Conservation (phyloP, 2,113 vertebrate species). For the Urocolius indicus region DNA sequence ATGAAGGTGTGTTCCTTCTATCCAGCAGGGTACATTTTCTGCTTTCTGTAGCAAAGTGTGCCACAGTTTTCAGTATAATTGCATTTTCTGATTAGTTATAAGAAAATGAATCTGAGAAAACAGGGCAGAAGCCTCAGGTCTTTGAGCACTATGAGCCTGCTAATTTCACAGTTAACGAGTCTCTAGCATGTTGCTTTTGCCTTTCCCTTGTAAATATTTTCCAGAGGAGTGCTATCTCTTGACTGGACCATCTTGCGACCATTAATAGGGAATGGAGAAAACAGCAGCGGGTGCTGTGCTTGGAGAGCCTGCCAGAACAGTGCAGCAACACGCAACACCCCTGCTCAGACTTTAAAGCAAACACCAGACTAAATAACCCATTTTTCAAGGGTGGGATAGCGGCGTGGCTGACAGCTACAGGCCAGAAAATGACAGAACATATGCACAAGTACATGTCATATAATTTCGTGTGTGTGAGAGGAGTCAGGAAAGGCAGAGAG, state of each 20-base stretch:
- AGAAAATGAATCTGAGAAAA: not conserved
- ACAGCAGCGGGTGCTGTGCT: not conserved
- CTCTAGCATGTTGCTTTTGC: not conserved
- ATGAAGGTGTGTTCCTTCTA: not conserved
- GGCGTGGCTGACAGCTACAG: not conserved
- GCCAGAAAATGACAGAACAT: not conserved
- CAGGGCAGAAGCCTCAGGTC: not conserved
- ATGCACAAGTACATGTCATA: not conserved
- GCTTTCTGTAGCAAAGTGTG: not conserved
- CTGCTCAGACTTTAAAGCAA: not conserved
- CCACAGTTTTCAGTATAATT: not conserved
- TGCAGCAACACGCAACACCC: not conserved
- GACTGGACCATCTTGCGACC: slow-evolving; percentile 5
- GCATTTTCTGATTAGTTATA: not conserved
- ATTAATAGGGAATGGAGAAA: not conserved
- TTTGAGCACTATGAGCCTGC: not conserved
- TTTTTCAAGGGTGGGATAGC: not conserved
- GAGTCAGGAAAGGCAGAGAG: not conserved
- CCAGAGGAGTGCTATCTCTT: not conserved
- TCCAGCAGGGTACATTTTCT: not conserved
- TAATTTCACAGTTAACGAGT: not conserved
- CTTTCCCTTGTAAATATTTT: slow-evolving; percentile 42
- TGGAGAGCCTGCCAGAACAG: not conserved
- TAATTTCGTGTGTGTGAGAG: not conserved
- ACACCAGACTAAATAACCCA: not conserved